These are phyloP conservation scores for Ypsolopha sequella DNA, from an alignment of 2,888 invertebrate species.

Conservation along the genomic window DNA sequence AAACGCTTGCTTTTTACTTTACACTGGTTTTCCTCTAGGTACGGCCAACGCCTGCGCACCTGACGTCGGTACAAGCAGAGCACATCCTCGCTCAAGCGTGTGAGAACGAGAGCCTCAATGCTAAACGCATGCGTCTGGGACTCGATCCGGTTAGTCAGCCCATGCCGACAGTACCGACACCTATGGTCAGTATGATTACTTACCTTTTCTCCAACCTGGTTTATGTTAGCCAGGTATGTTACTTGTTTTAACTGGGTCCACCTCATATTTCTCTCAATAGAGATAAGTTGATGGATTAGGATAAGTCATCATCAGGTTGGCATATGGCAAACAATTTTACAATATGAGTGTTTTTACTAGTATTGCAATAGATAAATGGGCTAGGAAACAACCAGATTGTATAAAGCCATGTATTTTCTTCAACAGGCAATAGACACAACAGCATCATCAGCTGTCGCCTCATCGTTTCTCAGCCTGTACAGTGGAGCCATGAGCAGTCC, in stretches of 20 bases:
- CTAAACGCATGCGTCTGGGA: slow-evolving; percentile 96
- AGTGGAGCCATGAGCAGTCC: slow-evolving; percentile 61
- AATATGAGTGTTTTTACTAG: too few species aligned
- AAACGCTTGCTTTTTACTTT: background rate
- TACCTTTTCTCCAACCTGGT: too few species aligned
- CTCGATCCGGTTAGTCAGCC: slow-evolving; percentile 95
- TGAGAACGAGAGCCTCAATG: slow-evolving; percentile 97
- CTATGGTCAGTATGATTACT: slow-evolving; percentile 37
- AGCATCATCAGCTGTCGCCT: slow-evolving; percentile 65
- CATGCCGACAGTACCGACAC: slow-evolving; percentile 81
- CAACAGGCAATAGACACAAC: slow-evolving; percentile 71
- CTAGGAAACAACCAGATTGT: too few species aligned
- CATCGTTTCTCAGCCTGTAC: slow-evolving; percentile 64
- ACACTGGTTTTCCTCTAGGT: slow-evolving; percentile 68
- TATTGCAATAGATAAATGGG: too few species aligned
- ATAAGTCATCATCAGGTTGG: too few species aligned
- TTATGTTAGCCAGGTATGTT: too few species aligned
- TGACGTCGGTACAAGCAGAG: slow-evolving; percentile 96
- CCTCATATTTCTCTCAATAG: too few species aligned
- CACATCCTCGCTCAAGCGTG: slow-evolving; percentile 96
- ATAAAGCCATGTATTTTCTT: background rate
- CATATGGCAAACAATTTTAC: too few species aligned
- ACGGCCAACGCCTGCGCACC: slow-evolving; percentile 94
- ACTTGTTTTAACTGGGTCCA: too few species aligned
- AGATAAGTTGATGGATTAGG: too few species aligned